phyloP scores from a whole-genome alignment of 1,140 invertebrate species.

The Drosophila kurseongensis region DNA sequence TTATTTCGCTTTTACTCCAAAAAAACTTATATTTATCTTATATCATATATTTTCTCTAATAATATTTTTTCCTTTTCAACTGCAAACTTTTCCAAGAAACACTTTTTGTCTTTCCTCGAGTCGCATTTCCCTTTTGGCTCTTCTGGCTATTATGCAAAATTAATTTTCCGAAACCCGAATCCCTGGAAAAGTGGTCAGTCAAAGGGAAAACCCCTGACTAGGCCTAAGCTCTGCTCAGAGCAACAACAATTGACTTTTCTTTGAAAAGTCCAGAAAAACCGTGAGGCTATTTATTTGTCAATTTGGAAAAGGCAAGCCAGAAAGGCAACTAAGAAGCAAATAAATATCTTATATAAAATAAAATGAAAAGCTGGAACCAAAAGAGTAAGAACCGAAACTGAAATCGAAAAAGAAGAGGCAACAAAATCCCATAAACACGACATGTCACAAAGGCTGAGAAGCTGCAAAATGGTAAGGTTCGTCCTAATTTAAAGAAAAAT shows the following conservation, averaged over 20 bases:
- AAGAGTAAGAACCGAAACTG: conserved; percentile 4
- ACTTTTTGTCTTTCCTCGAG: conserved; percentile 10
- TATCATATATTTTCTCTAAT: too few relatives aligned
- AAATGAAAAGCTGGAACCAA: conserved; percentile 68
- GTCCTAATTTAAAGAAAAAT: conserved; percentile 60
- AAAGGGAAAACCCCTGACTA: conserved; percentile 42
- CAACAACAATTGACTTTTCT: conserved; percentile 60
- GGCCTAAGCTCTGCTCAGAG: conserved; percentile 46
- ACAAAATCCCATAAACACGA: conserved; percentile 79
- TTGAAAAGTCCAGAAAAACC: conserved; percentile 25
- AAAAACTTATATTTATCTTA: too few relatives aligned
- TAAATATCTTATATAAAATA: conserved; percentile 75
- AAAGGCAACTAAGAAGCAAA: conserved; percentile 66
- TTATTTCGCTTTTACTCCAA: too few relatives aligned
- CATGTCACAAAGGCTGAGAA: conserved; percentile 58
- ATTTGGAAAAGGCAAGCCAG: conserved; percentile 63
- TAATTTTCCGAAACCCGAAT: conserved; percentile 55
- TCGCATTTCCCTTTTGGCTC: neutral
- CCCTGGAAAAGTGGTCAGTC: conserved; percentile 41
- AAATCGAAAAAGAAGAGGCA: conserved; percentile 38
- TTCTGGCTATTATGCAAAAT: conserved; percentile 49
- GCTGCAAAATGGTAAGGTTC: neutral
- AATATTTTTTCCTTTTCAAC: too few relatives aligned
- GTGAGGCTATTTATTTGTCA: conserved; percentile 73
- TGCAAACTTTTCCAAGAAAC: neutral